Evolutionary conservation across 1,140 invertebrate species (phyloP).

Genomic region (Plectrocnemia conspersa): DNA sequence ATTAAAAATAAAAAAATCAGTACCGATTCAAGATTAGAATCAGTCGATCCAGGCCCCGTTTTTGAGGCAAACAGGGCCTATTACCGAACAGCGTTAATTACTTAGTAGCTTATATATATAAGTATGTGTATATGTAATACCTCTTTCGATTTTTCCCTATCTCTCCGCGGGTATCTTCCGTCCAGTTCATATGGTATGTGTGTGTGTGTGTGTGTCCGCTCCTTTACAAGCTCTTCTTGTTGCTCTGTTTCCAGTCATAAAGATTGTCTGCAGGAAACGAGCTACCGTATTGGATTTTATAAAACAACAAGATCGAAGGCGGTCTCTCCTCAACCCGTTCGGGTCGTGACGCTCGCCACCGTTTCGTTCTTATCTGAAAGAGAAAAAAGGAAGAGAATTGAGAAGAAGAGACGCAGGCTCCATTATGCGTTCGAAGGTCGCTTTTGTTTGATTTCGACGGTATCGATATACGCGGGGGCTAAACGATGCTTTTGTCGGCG

Average conservation of each 20-base stretch:
- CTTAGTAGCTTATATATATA: conserved; percentile 23
- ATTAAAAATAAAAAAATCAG: too few relatives aligned
- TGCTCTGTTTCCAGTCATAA: conserved; percentile 26
- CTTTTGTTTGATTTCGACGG: too few relatives aligned
- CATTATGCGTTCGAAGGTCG: too few relatives aligned
- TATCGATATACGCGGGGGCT: too few relatives aligned
- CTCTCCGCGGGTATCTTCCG: background rate
- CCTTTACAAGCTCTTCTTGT: background rate
- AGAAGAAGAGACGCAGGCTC: too few relatives aligned
- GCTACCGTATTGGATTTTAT: conserved; percentile 30
- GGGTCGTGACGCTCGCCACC: too few relatives aligned
- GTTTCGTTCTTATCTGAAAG: too few relatives aligned
- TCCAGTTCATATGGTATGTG: too few relatives aligned
- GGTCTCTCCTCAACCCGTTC: too few relatives aligned
- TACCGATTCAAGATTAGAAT: conserved; percentile 25
- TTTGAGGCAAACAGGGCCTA: conserved; percentile 24
- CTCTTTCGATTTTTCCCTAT: conserved; percentile 13
- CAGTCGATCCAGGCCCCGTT: conserved; percentile 19
- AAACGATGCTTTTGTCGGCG: too few relatives aligned
- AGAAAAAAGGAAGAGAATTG: too few relatives aligned
- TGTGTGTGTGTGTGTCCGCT: conserved; percentile 11
- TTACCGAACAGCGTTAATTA: conserved; percentile 31
- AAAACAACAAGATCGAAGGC: too few relatives aligned
- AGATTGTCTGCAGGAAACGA: conserved; percentile 24
- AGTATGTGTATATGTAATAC: conserved; percentile 1